phyloP scores from a whole-genome alignment of 92 coral and sea anemone species.

The Porites lobata region DNA sequence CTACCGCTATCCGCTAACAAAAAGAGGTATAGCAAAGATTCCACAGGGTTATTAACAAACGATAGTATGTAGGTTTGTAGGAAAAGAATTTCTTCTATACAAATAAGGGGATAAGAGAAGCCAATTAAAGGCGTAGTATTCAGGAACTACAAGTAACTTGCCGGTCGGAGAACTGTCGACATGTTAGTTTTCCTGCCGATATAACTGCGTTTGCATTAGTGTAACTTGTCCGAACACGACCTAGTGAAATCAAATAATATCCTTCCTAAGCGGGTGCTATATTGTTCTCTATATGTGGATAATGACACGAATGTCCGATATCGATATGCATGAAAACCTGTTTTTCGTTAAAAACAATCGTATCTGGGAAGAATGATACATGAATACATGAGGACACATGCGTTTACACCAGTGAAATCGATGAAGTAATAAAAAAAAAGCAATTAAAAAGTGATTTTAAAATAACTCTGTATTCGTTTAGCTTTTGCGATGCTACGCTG shows the following conservation, averaged over 20 bases:
- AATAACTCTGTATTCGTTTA: too few species aligned
- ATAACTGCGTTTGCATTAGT: neutral
- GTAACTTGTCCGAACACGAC: constrained; percentile 22
- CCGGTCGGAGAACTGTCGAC: neutral
- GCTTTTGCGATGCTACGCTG: too few species aligned
- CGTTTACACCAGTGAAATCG: too few species aligned
- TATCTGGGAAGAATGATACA: neutral
- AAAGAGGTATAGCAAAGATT: neutral
- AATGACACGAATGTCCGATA: constrained; percentile 8
- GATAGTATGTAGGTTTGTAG: neutral
- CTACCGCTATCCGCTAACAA: neutral
- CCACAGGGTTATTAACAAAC: too few species aligned
- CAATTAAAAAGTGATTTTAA: too few species aligned
- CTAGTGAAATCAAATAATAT: neutral
- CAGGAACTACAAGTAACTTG: neutral
- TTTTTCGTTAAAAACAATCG: constrained; percentile 25
- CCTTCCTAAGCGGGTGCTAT: neutral
- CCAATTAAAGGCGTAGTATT: neutral
- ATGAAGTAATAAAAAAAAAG: too few species aligned
- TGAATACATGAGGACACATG: too few species aligned
- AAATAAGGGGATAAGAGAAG: neutral
- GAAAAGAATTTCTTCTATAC: neutral
- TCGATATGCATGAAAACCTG: constrained; percentile 3
- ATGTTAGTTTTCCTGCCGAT: too few species aligned
- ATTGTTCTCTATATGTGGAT: neutral